Evolutionary conservation across 2,797 vertebrate species (phyloP), one percentile per base, ranked within the genome.

Genomic region (Siniperca obscura): DNA sequence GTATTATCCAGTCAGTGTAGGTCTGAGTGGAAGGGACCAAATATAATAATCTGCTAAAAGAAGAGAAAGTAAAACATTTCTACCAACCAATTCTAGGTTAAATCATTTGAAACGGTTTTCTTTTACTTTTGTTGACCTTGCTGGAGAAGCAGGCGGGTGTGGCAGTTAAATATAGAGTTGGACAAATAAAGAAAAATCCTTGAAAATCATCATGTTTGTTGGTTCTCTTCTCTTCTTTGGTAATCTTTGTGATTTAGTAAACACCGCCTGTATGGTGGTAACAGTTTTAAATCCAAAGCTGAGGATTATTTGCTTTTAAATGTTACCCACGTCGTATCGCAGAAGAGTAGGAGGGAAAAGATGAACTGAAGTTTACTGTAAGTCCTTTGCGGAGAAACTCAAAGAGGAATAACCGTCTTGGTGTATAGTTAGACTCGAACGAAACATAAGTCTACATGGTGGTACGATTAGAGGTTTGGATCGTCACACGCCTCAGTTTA

Each of bases 401-500:
- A 34, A 19, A n/a, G 53, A 46, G 12, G 34, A 81, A 22, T 16
- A 59, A 70, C 13, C n/a, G 0, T 53, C 6, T 48, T n/a, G 44
- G 55, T 53, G 4, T 66, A 19, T 30, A 65, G 70, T 83, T 60
- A 36, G 17, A 59, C 46, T 82, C 12, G 68, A 50, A 76, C 0
- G 0, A 46, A 82, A 76, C 67, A 38, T 5, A 7, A 66, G 22
- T 65, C 55, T 36, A 60, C 16, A 17, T 40, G 53, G 69, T 38
- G 73, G 64, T 77, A 12, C 16, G 36, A 79, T 83, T 84, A 79
- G 62, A 76, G 72, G 84, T 87, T 87, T 80, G 78, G 57, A 72
- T 55, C 19, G n/a, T 65, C 21, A 17, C 70, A 27, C 4, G 36
- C 36, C 56, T 75, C 52, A 7, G 22, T 50, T 70, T 80, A 70